phyloP scores from a whole-genome alignment of 2,113 vertebrate species.

The Dasyornis broadbenti region DNA sequence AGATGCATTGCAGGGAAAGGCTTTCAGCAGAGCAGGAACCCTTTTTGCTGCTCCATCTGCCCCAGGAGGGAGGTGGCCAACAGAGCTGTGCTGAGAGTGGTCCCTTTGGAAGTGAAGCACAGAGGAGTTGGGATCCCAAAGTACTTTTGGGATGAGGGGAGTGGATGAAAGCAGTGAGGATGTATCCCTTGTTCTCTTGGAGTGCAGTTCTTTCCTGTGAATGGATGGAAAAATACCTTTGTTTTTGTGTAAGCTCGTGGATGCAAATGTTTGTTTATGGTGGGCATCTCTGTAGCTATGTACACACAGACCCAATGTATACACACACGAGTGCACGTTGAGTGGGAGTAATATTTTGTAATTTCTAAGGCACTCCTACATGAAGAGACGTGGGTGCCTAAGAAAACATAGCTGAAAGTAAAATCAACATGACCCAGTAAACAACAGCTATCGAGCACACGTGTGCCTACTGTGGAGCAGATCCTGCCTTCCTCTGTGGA shows the following conservation, averaged over 20 bases:
- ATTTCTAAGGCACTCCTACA: constrained; percentile 44
- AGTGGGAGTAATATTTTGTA: constrained; percentile 56
- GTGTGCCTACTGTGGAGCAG: constrained; percentile 15
- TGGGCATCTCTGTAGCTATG: constrained; percentile 35
- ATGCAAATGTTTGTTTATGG: constrained; percentile 31
- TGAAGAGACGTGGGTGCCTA: constrained; percentile 38
- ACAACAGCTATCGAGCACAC: constrained; percentile 38
- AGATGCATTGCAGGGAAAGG: neutral
- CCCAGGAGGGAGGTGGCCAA: neutral
- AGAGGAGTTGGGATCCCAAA: neutral
- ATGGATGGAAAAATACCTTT: constrained; percentile 8
- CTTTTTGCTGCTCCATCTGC: neutral
- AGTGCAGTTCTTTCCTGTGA: neutral
- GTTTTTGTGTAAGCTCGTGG: neutral
- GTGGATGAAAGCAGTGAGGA: neutral
- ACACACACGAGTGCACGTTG: neutral
- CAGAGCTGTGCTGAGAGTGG: neutral
- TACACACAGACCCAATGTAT: constrained; percentile 23
- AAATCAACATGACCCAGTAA: constrained; percentile 56
- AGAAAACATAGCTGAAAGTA: constrained; percentile 53
- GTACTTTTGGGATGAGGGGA: neutral
- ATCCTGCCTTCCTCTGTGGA: neutral
- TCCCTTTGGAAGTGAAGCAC: neutral
- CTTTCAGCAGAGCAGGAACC: neutral
- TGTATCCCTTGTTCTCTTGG: neutral